Evolutionary conservation across 2,113 vertebrate genomes (phyloP).

Genomic region (Mustelus asterias): DNA sequence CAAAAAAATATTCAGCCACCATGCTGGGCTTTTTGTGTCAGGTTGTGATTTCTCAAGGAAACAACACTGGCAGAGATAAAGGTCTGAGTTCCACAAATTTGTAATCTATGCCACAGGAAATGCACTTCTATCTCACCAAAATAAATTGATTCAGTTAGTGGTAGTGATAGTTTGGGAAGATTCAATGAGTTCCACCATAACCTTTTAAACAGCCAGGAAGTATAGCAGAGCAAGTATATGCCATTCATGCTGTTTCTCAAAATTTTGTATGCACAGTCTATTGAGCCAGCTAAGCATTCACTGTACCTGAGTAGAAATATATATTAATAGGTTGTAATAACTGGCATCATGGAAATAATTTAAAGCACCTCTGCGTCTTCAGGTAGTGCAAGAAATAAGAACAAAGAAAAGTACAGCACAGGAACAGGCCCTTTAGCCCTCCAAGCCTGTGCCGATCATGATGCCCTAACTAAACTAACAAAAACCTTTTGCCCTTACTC

Average conservation of each 20-base stretch:
- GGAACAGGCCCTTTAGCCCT: too few relatives aligned
- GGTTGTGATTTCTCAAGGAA: neutral
- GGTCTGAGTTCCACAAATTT: neutral
- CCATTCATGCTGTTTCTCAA: neutral
- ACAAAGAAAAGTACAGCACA: too few relatives aligned
- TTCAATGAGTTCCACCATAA: neutral
- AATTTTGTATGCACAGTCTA: neutral
- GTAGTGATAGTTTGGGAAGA: neutral
- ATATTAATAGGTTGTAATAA: neutral
- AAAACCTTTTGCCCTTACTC: too few relatives aligned
- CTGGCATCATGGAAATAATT: neutral
- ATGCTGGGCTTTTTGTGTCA: neutral
- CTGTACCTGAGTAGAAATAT: neutral
- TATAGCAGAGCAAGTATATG: neutral
- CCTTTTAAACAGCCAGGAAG: too few relatives aligned
- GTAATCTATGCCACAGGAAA: neutral
- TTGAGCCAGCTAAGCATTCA: neutral
- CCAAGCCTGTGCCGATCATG: too few relatives aligned
- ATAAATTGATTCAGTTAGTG: neutral
- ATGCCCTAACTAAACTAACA: too few relatives aligned
- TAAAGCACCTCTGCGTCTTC: neutral
- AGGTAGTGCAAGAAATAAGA: neutral
- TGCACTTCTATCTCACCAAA: neutral
- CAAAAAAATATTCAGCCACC: neutral
- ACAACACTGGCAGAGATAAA: neutral